Percentiles rank a stretch among this genome's conserved stretches.
Conservation (phyloP, 2,888 invertebrate genomes). For the Tortrix viridana region DNA sequence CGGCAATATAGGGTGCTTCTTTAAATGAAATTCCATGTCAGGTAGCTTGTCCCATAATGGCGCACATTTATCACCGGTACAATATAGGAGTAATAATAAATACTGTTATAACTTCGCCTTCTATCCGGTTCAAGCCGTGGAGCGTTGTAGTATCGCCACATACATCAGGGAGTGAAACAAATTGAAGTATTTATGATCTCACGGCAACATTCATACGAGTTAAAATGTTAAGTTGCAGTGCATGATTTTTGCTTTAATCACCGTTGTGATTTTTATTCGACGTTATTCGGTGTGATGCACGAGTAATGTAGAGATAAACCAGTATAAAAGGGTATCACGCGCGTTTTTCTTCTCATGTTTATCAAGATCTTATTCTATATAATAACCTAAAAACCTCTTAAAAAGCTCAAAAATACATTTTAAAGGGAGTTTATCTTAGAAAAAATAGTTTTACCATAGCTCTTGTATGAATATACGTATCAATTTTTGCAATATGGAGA, state of each 20-base stretch:
- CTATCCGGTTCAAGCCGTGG: conserved; percentile 52
- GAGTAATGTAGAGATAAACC: background rate
- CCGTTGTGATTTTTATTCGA: background rate
- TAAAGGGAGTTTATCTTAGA: no score
- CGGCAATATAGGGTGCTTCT: conserved; percentile 65
- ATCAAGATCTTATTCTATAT: background rate
- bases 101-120: conserved; percentile 64
- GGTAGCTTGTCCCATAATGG: conserved; percentile 58
- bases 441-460: no score
- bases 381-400: no score
- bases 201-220: conserved; percentile 4
- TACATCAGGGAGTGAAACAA: conserved; percentile 34
- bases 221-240: conserved; percentile 8
- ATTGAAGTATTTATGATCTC: conserved; percentile 35
- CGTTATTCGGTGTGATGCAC: background rate
- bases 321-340: background rate
- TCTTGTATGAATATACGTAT: no score
- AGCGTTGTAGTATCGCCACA: conserved; percentile 23
- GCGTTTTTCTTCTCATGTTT: background rate
- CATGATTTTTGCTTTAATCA: background rate
- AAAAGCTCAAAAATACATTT: no score
- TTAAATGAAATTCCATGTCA: conserved; percentile 80
- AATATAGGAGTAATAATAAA: conserved; percentile 70
- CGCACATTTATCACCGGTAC: conserved; percentile 70
- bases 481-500: no score